These are phyloP conservation scores for Pseudorectes ferrugineus DNA, from an alignment of 2,113 vertebrate species.

Conservation along the genomic window DNA sequence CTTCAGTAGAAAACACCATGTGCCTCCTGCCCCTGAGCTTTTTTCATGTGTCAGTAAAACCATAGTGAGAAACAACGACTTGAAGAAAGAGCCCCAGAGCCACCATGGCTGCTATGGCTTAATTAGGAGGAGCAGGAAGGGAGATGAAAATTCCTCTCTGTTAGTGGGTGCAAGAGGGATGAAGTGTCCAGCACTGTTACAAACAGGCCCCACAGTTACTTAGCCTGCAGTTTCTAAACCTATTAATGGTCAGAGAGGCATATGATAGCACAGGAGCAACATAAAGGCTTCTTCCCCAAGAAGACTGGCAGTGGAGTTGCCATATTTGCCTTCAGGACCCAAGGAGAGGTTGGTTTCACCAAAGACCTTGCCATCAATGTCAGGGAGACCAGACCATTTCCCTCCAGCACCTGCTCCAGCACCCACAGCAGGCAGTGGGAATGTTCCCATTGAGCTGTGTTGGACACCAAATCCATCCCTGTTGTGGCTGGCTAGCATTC, in stretches of 20 bases:
- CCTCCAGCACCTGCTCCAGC: not conserved
- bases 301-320: not conserved
- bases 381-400: not conserved
- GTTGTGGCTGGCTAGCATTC: not conserved
- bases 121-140: constrained; percentile 45
- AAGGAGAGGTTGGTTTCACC: not conserved
- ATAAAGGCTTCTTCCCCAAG: not conserved
- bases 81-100: constrained; percentile 27
- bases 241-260: not conserved
- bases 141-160: not conserved
- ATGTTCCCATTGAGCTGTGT: not conserved
- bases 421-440: not conserved
- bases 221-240: not conserved
- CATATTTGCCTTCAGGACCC: not conserved
- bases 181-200: not conserved
- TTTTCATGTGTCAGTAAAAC: constrained; percentile 74
- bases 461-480: not conserved
- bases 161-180: not conserved
- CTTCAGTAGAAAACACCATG: constrained; percentile 49
- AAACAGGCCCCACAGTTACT: not conserved
- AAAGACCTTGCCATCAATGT: not conserved
- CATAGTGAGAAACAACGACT: constrained; percentile 38
- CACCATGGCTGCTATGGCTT: constrained; percentile 16
- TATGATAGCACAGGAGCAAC: not conserved
- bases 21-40: constrained; percentile 46